phyloP scores from a whole-genome alignment of 2,888 invertebrate species.

The Colletes collaris region DNA sequence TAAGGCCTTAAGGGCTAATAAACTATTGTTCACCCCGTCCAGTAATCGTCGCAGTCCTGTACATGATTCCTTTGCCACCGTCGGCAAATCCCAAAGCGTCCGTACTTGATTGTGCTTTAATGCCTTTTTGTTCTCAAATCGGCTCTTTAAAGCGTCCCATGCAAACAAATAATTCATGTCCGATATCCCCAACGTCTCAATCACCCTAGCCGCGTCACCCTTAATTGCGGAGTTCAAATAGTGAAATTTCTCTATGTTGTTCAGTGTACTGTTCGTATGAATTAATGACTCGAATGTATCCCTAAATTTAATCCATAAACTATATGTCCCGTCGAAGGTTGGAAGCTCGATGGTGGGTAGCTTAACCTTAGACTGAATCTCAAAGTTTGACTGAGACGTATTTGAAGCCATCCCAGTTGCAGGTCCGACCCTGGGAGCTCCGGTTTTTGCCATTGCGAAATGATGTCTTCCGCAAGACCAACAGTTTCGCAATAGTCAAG shows the following conservation, averaged over 20 bases:
- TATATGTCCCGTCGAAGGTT: background rate
- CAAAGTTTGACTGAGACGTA: background rate
- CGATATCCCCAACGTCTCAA: conserved; percentile 6
- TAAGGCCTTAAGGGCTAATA: conserved; percentile 1
- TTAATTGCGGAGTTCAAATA: background rate
- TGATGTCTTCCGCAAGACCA: no score
- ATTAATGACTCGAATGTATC: background rate
- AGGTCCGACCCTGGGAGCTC: background rate
- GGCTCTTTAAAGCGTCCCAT: background rate
- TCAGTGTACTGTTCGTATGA: background rate
- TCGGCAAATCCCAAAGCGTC: background rate
- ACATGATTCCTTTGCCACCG: background rate
- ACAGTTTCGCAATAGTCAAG: no score
- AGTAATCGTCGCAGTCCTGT: background rate
- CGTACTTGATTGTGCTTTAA: background rate
- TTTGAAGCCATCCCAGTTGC: background rate
- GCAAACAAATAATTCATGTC: background rate
- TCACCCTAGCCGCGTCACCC: background rate
- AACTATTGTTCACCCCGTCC: background rate
- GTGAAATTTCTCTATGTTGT: background rate
- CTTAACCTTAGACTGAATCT: no score
- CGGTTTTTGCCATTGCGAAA: background rate
- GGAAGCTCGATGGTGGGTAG: background rate
- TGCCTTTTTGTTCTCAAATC: background rate
- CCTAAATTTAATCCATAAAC: background rate